Evolutionary conservation across 1,140 invertebrate genomes (phyloP), one percentile per base, ranked within the genome.

Genomic region (Ganaspis sp.): DNA sequence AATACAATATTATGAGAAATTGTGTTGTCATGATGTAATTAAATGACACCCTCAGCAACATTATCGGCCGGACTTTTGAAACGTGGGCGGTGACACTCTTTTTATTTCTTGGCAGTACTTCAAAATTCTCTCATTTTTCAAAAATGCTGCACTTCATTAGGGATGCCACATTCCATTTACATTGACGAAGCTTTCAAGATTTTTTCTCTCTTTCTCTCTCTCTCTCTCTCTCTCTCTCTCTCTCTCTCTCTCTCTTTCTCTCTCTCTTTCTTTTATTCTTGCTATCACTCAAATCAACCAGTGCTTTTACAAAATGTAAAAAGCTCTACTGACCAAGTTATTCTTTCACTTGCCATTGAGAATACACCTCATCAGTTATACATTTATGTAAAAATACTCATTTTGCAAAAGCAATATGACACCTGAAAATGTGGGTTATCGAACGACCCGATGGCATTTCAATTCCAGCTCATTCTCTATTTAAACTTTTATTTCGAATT

Each of bases 151-250:
- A 89, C 86, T 90, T 90, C 83, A 88, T 88, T 89, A 87, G 86
- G 87, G 89, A 90, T 91, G 88, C 88, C 86, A 91, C 89, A 91
- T 91, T 91, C 88, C 89, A 91, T 90, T 90, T 91, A 90, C 89
- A 91, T 90, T 90, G 89, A 90, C 87, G 89, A 91, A 91, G 90
- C 90, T 91, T 90, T 90, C 83, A 84, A 88, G 84, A 90, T 85
- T 86, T 81, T 83, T 21, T 23, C 53, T 54, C 53, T 54, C 2
- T 54, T 17, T 49, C 15, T 54, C 49, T 88, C 82, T 87, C 79
- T 89, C 81, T 87, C 86, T 79, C 82, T 84, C 49, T 17, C 49
- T 53, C 8, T 53, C n/a, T 53, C n/a, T 17, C 49, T 88, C 83
- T 87, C 77, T 89, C 83, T 87, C 86, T 78, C 81, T 83, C 37